Percentiles rank a stretch among this genome's conserved stretches.
These are phyloP conservation scores for Passer domesticus DNA, from an alignment of 2,113 vertebrate genomes.

Conservation along the genomic window DNA sequence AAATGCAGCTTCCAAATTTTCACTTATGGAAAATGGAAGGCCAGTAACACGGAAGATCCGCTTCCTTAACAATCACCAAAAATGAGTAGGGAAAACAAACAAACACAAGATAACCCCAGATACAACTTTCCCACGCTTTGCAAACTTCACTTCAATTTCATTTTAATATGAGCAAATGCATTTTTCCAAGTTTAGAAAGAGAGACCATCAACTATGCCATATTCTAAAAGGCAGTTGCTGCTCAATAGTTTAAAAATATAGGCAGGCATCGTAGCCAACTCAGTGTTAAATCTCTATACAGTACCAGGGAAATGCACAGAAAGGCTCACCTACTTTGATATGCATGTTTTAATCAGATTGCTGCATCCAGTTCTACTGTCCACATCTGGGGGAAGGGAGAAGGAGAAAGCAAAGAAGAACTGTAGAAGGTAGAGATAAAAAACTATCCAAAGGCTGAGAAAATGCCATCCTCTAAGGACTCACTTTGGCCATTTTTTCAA, in stretches of 20 bases:
- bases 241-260: background rate
- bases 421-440: background rate
- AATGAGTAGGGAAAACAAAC: accelerated
- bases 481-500: background rate
- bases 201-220: background rate
- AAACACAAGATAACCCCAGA: no score
- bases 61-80: background rate
- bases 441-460: background rate
- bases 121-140: background rate
- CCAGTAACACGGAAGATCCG: background rate
- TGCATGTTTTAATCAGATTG: background rate
- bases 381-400: accelerated
- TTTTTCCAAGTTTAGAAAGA: background rate
- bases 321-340: background rate
- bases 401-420: background rate
- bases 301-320: background rate
- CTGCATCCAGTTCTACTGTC: background rate
- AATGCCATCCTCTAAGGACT: background rate
- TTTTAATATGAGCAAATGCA: background rate
- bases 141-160: background rate
- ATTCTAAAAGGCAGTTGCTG: accelerated
- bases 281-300: background rate
- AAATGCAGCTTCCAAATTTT: background rate
- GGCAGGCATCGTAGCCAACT: background rate
- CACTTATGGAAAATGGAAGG: background rate